These are phyloP conservation scores for Sebastes itinus DNA, from an alignment of 2,797 vertebrate species.

Conservation along the genomic window DNA sequence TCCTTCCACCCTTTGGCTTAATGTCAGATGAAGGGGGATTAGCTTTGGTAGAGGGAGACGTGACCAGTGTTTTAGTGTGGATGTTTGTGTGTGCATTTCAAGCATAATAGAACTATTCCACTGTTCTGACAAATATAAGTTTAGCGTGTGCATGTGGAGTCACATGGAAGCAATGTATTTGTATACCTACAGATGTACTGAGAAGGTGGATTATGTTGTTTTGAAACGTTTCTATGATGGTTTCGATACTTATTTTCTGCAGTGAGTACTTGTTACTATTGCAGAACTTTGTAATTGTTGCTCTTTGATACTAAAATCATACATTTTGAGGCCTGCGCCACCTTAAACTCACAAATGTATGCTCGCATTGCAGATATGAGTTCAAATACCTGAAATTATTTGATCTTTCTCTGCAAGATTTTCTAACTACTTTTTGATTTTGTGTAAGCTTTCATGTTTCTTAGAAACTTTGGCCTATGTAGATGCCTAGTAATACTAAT, in stretches of 20 bases:
- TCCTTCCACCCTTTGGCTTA: conserved; percentile 49
- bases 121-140: not conserved
- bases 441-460: not conserved
- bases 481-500: not conserved
- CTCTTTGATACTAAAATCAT: not conserved
- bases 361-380: not conserved
- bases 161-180: not conserved
- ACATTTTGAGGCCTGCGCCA: not conserved
- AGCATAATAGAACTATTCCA: not conserved
- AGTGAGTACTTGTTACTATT: not conserved
- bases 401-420: not conserved
- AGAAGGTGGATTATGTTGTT: not conserved
- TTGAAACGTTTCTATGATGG: not conserved
- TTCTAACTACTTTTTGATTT: not conserved
- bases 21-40: conserved; percentile 61
- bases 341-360: not conserved
- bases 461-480: not conserved
- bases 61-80: conserved; percentile 42
- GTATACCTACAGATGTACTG: not conserved
- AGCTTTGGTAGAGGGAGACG: conserved; percentile 31
- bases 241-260: not conserved
- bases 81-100: not conserved
- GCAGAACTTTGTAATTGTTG: not conserved
- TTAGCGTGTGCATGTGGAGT: not conserved
- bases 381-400: not conserved